Conservation (phyloP, 2,113 vertebrate species). For the Tragelaphus scriptus region DNA sequence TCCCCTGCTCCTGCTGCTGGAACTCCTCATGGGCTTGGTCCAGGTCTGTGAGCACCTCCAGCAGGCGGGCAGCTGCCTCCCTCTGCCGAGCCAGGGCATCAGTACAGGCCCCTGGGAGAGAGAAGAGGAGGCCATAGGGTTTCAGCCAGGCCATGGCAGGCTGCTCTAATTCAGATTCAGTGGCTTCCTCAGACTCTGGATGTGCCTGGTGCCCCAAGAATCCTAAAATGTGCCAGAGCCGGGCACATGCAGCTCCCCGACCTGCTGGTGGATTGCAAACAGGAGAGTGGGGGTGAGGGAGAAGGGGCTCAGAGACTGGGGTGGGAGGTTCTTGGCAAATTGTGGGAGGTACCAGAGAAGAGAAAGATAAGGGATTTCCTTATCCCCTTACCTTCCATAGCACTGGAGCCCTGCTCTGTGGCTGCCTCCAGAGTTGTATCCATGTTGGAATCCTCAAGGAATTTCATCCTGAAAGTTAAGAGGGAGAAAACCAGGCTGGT, state of each 20-base stretch:
- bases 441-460: conserved; percentile 73
- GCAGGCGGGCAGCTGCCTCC: conserved; percentile 72
- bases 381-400: conserved; percentile 71
- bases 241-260: rapidly evolving
- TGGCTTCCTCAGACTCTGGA: neutral
- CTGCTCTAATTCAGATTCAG: neutral
- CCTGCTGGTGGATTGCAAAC: neutral
- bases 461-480: conserved; percentile 78
- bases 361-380: neutral
- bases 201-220: neutral
- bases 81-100: conserved; percentile 60
- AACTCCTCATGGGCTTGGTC: conserved; percentile 84
- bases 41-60: conserved; percentile 84
- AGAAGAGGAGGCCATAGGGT: neutral
- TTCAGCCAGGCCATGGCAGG: neutral
- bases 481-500: neutral
- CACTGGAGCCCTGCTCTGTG: conserved; percentile 20
- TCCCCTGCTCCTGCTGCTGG: conserved; percentile 78
- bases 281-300: rapidly evolving
- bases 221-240: neutral
- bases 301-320: neutral
- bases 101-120: conserved; percentile 43
- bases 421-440: conserved; percentile 69
- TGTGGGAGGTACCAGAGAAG: too few relatives aligned
- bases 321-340: neutral